Evolutionary conservation across 2,888 invertebrate species (phyloP).

Genomic region (Cheilosia variabilis): DNA sequence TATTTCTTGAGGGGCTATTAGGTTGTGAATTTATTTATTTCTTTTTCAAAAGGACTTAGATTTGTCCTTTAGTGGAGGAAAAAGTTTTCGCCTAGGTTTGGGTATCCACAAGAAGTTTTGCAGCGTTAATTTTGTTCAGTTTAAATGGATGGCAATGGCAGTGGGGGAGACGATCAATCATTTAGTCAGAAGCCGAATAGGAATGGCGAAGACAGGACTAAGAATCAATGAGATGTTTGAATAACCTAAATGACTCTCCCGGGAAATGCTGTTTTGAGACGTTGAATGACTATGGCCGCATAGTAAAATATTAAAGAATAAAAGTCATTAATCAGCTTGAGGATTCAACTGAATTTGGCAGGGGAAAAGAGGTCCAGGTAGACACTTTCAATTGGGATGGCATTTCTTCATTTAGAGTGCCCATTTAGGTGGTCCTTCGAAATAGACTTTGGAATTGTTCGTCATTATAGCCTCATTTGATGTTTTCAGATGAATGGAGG

Average conservation of each 20-base stretch:
- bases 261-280: conserved; percentile 1
- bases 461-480: no score
- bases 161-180: conserved; percentile 42
- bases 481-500: no score
- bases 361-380: no score
- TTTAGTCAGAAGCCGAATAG: conserved; percentile 15
- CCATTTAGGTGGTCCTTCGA: no score
- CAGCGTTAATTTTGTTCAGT: conserved; percentile 40
- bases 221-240: conserved; percentile 26
- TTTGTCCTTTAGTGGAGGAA: conserved; percentile 13
- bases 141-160: background rate
- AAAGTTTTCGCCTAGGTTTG: conserved; percentile 44
- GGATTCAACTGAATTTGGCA: no score
- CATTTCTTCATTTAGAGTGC: no score
- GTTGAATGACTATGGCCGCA: background rate
- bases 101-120: conserved; percentile 32
- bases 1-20: conserved; percentile 65
- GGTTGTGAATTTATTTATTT: conserved; percentile 52
- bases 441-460: no score
- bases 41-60: conserved; percentile 11
- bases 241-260: conserved; percentile 4
- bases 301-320: no score
- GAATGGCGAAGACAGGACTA: background rate
- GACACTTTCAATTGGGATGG: no score
- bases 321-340: no score